phyloP scores from a whole-genome alignment of 2,113 vertebrate genomes.

The Podiceps cristatus region DNA sequence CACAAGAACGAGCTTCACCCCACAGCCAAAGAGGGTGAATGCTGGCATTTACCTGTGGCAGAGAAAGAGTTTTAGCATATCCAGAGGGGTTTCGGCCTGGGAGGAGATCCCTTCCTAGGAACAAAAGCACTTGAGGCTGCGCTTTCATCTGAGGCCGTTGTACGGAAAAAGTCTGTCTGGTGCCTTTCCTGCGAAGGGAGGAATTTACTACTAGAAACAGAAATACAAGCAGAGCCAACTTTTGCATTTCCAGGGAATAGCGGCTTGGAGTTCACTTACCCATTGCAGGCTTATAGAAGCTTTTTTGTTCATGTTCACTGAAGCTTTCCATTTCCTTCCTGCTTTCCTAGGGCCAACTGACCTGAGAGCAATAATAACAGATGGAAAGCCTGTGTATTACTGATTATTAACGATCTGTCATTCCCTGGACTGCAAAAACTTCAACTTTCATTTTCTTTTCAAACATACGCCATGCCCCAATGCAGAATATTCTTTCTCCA shows the following conservation, averaged over 20 bases:
- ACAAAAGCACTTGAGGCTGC: neutral
- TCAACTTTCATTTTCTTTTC: neutral
- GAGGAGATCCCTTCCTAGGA: neutral
- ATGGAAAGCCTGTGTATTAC: neutral
- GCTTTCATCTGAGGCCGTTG: neutral
- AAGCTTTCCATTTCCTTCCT: conserved; percentile 56
- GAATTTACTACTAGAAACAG: neutral
- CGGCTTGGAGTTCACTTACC: neutral
- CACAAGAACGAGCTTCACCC: neutral
- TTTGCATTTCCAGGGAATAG: conserved; percentile 20
- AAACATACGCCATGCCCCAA: neutral
- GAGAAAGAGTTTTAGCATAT: neutral
- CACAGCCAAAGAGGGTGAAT: neutral
- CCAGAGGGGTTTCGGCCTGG: neutral
- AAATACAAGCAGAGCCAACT: neutral
- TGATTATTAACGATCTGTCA: conserved; percentile 48
- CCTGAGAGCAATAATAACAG: conserved; percentile 32
- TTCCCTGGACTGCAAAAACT: neutral
- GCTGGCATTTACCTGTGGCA: neutral
- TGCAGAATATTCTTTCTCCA: neutral
- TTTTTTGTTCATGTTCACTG: conserved; percentile 40
- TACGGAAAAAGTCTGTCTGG: neutral
- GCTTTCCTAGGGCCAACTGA: conserved; percentile 36
- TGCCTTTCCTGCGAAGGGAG: neutral
- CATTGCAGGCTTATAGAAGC: neutral